Evolutionary conservation across 2,113 vertebrate genomes (phyloP).

Genomic region (Capreolus pygargus): DNA sequence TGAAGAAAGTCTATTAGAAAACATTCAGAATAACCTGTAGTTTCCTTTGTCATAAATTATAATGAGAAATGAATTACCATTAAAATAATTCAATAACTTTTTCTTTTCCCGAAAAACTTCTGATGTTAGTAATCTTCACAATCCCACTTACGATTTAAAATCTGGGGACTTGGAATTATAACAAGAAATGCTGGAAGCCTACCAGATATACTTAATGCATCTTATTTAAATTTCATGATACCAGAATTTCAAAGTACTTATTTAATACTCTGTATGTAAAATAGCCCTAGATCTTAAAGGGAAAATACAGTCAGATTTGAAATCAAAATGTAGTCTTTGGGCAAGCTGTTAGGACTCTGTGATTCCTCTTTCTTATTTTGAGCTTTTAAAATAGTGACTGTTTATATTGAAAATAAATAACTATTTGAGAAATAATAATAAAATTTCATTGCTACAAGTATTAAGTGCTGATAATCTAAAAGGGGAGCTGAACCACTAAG

Average conservation of each 20-base stretch:
- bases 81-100: conserved; percentile 49
- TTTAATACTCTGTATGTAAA: conserved; percentile 25
- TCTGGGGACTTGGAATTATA: background rate
- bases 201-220: background rate
- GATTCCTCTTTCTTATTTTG: background rate
- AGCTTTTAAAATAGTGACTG: conserved; percentile 3
- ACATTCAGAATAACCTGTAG: conserved; percentile 31
- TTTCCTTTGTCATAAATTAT: conserved; percentile 12
- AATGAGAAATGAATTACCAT: conserved; percentile 53
- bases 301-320: background rate
- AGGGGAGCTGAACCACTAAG: background rate
- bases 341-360: background rate
- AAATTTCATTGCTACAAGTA: background rate
- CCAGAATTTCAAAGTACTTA: background rate
- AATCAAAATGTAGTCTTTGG: background rate
- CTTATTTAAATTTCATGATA: conserved; percentile 29
- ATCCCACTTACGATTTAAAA: background rate
- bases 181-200: background rate
- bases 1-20: conserved; percentile 41
- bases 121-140: background rate
- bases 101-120: conserved; percentile 2
- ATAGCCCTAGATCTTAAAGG: background rate
- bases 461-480: background rate
- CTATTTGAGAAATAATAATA: background rate
- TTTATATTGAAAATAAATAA: background rate